Evolutionary conservation across 2,888 invertebrate species (phyloP), one percentile per base, ranked within the genome.

Genomic region (Eristalinus sepulchralis): DNA sequence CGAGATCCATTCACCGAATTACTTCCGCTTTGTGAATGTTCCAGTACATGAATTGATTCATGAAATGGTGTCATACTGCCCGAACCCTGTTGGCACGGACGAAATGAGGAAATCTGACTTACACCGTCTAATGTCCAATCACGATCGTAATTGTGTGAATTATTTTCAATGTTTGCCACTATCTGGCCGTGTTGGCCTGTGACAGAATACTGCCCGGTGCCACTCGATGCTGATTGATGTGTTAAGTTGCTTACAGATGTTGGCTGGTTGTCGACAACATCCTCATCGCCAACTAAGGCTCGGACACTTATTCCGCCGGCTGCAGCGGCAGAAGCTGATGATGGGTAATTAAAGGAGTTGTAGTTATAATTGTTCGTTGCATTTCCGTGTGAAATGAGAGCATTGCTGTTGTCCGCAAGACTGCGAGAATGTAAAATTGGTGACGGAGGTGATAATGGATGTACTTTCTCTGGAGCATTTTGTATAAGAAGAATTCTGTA

Each of bases 401-500:
- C 85, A 67, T 88, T 88, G 71, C 88, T 89, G 68, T 88, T 89
- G 59, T 88, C 88, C 39, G 90, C 91, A 85, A 87, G 71, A 60
- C 71, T 86, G 68, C 89, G 88, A 57, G 24, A 13, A 8, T 83
- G 75, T 73, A 92, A 91, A 39, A 93, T 93, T 31, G 96, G 95
- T n/a, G 96, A 95, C 4, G 95, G 94, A 57, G 95, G 94, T 76
- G 94, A 93, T 88, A 93, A 91, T 73, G 95, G 95, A 73, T 94
- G 94, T 5, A 94, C 90, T 93, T 97, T 97, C 92, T 97, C 97
- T 4, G 97, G 97, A 64, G 97, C 97, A 93, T 98, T 97, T 93
- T 98, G 98, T 89, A 98, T 97, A 89, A 97, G 95, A 88, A 98
- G 96, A 90, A 98, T 97, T 91, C 98, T 97, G 92, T 20, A 93